Conservation (phyloP, 2,888 invertebrate genomes). For the Dorcus parallelipipedus region DNA sequence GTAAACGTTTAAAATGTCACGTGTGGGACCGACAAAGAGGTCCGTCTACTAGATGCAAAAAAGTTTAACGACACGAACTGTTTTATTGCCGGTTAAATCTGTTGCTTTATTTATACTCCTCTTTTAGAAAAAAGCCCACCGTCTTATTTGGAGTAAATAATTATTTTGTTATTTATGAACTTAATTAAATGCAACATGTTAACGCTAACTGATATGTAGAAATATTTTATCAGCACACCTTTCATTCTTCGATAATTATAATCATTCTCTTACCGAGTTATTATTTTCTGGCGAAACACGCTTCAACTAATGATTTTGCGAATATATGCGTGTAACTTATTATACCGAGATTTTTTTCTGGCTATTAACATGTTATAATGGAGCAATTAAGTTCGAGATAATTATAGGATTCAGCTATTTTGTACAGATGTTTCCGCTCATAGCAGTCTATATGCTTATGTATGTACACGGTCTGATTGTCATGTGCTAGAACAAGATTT, state of each 20-base stretch:
- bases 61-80: constrained; percentile 27
- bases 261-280: no score
- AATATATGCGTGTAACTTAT: no score
- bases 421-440: no score
- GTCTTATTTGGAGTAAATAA: constrained; percentile 32
- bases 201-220: constrained; percentile 10
- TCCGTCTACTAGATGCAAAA: constrained; percentile 26
- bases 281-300: no score
- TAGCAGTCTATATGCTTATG: no score
- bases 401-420: no score
- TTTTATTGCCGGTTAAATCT: constrained; percentile 27
- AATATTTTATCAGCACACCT: constrained; percentile 10
- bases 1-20: constrained; percentile 35
- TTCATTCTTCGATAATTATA: background rate
- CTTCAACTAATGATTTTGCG: no score
- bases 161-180: constrained; percentile 21
- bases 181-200: constrained; percentile 14
- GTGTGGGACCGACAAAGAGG: constrained; percentile 35
- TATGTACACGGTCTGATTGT: no score
- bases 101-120: constrained; percentile 23
- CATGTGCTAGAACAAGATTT: no score
- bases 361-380: no score
- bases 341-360: no score
- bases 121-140: constrained; percentile 14
- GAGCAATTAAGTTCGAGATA: no score